A percentile compares a stretch with the other conserved stretches of the same genome.
phyloP scores from a whole-genome alignment of 2,797 vertebrate genomes.

The Ambastaia sidthimunki region DNA sequence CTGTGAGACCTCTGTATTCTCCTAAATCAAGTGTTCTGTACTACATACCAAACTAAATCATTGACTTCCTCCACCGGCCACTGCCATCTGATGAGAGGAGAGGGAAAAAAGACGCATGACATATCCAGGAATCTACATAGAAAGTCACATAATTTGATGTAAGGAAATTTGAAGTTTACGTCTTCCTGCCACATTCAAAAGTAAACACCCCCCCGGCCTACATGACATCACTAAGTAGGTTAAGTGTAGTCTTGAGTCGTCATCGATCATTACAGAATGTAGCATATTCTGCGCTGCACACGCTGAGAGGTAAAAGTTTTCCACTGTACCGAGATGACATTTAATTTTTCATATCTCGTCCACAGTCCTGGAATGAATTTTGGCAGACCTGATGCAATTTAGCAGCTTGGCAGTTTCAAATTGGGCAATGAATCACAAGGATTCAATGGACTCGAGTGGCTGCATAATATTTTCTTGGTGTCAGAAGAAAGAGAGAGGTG shows the following conservation, averaged over 20 bases:
- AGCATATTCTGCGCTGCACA: conserved; percentile 90
- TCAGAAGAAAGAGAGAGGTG: conserved; percentile 87
- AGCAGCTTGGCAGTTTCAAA: conserved; percentile 99
- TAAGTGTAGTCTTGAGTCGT: conserved; percentile 96
- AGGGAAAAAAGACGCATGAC: conserved; percentile 79
- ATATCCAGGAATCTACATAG: conserved; percentile 88
- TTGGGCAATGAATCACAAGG: conserved; percentile 99
- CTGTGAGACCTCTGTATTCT: conserved; percentile 46
- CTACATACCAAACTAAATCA: conserved; percentile 75
- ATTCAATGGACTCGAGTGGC: conserved; percentile 96
- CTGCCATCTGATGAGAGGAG: conserved; percentile 64
- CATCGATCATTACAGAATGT: conserved; percentile 98
- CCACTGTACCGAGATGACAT: conserved; percentile 98
- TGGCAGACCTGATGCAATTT: conserved; percentile 99
- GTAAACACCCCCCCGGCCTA: conserved; percentile 96
- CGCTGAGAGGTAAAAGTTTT: conserved; percentile 98
- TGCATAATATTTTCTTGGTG: conserved; percentile 98
- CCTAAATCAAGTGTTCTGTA: conserved; percentile 67
- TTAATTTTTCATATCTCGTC: conserved; percentile 99
- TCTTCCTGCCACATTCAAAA: conserved; percentile 97
- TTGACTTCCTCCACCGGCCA: conserved; percentile 69
- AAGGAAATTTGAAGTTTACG: conserved; percentile 93
- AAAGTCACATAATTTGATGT: conserved; percentile 86
- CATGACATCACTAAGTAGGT: conserved; percentile 99
- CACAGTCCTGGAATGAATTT: conserved; percentile 99